Evolutionary conservation across 2,888 invertebrate genomes (phyloP).

Genomic region (Neocrepidodera transversa): DNA sequence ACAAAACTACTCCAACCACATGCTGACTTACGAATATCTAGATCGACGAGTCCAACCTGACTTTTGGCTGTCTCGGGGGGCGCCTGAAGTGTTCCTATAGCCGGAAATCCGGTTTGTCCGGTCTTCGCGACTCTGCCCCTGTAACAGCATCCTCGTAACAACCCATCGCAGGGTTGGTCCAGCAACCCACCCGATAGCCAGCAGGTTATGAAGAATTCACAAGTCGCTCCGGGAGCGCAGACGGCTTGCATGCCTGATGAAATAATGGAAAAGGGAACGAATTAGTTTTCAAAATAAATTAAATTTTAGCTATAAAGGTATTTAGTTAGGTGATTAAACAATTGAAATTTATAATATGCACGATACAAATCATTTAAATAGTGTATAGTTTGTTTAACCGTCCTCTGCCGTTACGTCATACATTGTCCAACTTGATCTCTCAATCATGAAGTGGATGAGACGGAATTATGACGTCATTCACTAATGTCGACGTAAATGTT

Average conservation of each 20-base stretch:
- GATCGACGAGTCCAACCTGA: constrained; percentile 65
- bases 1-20: neutral
- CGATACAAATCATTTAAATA: too few species aligned
- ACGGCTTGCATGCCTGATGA: constrained; percentile 59
- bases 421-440: too few species aligned
- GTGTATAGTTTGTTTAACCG: too few species aligned
- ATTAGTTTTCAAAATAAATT: constrained; percentile 9
- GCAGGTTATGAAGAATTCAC: constrained; percentile 91
- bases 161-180: constrained; percentile 77
- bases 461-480: too few species aligned
- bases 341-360: too few species aligned
- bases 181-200: constrained; percentile 89
- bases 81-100: constrained; percentile 68
- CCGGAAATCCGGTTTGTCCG: constrained; percentile 67
- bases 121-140: constrained; percentile 66
- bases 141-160: constrained; percentile 88
- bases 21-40: constrained; percentile 53
- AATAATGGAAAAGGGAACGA: constrained; percentile 21
- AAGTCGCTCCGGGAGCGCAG: constrained; percentile 78
- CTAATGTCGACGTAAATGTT: too few species aligned
- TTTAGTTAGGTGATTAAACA: too few species aligned
- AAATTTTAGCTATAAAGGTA: too few species aligned
- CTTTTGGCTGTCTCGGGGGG: constrained; percentile 66
- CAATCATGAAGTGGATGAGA: too few species aligned
- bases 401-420: too few species aligned